Conservation (phyloP, 2,113 vertebrate species). For the Daubentonia madagascariensis region DNA sequence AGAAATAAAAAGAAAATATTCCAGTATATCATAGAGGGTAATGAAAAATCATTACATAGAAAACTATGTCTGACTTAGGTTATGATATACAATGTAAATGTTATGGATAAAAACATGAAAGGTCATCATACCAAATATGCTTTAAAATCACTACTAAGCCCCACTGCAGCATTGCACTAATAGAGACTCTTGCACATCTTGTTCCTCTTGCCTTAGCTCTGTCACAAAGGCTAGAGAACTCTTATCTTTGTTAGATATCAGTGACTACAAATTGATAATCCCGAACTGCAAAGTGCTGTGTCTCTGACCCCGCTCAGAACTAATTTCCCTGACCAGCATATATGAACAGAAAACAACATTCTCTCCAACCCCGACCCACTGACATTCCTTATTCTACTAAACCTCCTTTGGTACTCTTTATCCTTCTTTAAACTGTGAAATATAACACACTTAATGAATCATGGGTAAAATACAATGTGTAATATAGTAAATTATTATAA, state of each 20-base stretch:
- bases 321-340: not conserved
- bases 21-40: not conserved
- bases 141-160: not conserved
- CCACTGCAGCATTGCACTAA: no score
- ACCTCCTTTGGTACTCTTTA: not conserved
- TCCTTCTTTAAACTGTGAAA: not conserved
- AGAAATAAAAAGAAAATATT: not conserved
- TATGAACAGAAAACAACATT: not conserved
- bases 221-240: not conserved
- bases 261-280: not conserved
- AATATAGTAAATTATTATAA: not conserved
- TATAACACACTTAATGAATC: not conserved
- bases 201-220: not conserved
- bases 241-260: not conserved
- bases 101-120: not conserved
- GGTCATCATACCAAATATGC: not conserved
- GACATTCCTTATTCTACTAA: not conserved
- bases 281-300: not conserved
- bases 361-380: no score
- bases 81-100: not conserved
- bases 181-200: not conserved
- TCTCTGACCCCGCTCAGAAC: not conserved
- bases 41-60: not conserved
- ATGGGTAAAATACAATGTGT: not conserved
- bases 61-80: not conserved